Conservation (phyloP, 1,140 invertebrate genomes). For the Neuroterus valhalla region DNA sequence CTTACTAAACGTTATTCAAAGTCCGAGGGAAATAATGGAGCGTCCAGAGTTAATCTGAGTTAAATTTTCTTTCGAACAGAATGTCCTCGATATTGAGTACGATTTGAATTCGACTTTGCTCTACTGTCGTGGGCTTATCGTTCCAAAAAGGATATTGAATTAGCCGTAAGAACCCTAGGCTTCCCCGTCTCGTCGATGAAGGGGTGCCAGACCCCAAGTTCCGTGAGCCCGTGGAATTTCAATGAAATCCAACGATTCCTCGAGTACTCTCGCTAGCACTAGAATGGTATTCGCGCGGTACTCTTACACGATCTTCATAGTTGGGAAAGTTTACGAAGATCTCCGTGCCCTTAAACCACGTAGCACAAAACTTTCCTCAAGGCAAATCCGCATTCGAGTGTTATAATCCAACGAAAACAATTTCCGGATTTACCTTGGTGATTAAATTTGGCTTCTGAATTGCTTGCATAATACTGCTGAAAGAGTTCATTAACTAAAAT, state of each 20-base stretch:
- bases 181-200: neutral
- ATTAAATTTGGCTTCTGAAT: neutral
- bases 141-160: conserved; percentile 42
- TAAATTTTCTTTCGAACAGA: conserved; percentile 5
- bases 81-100: conserved; percentile 32
- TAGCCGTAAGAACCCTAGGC: conserved; percentile 35
- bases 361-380: conserved; percentile 23
- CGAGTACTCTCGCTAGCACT: conserved; percentile 33
- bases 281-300: conserved; percentile 23
- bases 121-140: conserved; percentile 30
- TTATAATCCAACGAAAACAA: conserved; percentile 22
- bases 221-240: conserved; percentile 37
- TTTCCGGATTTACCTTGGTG: conserved; percentile 1
- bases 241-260: conserved; percentile 40
- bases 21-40: neutral
- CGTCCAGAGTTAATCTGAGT: neutral
- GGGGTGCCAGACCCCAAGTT: conserved; percentile 7
- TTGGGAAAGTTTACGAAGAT: conserved; percentile 13
- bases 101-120: conserved; percentile 33
- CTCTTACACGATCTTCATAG: conserved; percentile 28
- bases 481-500: neutral
- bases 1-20: too few relatives aligned
- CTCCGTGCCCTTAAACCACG: conserved; percentile 11
- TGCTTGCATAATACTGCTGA: neutral
- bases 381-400: conserved; percentile 25